phyloP scores from a whole-genome alignment of 1,140 invertebrate genomes.

The Paraescarpia echinospica region DNA sequence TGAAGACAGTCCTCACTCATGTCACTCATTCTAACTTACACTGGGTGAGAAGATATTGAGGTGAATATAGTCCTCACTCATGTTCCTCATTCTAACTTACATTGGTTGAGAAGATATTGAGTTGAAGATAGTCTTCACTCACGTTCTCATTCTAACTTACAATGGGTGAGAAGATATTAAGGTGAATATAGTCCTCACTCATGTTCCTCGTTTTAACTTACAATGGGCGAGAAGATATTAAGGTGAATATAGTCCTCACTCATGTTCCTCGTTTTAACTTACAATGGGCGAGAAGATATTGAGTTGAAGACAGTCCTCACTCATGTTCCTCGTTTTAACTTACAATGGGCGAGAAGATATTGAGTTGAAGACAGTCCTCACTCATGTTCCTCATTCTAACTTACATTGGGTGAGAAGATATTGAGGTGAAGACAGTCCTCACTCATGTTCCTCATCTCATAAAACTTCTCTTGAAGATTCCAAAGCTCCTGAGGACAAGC shows the following conservation, averaged over 20 bases:
- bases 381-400: constrained; percentile 23
- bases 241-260: constrained; percentile 26
- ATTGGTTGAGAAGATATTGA: constrained; percentile 32
- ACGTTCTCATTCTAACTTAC: constrained; percentile 26
- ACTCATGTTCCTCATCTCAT: constrained; percentile 25
- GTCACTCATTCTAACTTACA: constrained; percentile 2
- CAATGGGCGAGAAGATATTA: constrained; percentile 31
- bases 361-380: constrained; percentile 32
- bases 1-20: constrained; percentile 24
- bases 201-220: constrained; percentile 27
- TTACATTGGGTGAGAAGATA: constrained; percentile 33
- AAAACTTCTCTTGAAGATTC: constrained; percentile 20
- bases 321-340: not conserved
- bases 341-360: constrained; percentile 33
- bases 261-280: not conserved
- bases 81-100: too few species aligned
- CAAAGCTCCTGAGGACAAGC: constrained; percentile 31
- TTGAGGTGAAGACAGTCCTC: constrained; percentile 34
- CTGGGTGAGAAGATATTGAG: constrained; percentile 32
- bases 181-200: constrained; percentile 30
- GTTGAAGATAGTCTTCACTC: constrained; percentile 30
- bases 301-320: constrained; percentile 27
- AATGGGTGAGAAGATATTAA: constrained; percentile 32
- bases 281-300: constrained; percentile 32
- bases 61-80: constrained; percentile 30